Conservation (phyloP, 2,113 vertebrate genomes). For the Pyxicephalus adspersus region DNA sequence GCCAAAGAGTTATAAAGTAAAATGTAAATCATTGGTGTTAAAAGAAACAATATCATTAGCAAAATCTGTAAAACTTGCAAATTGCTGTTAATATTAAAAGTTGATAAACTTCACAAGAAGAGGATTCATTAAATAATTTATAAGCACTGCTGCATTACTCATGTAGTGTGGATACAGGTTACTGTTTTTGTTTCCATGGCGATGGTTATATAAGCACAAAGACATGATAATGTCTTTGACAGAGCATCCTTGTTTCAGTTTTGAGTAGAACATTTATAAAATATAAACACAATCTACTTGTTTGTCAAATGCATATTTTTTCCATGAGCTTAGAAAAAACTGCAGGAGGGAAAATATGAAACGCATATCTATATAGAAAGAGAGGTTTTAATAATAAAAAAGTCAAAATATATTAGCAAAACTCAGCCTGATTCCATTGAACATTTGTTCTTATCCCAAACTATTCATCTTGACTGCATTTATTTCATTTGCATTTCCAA, state of each 20-base stretch:
- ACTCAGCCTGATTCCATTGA: background rate
- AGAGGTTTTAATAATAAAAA: background rate
- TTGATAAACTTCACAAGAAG: slow-evolving; percentile 23
- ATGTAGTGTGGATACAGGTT: slow-evolving; percentile 49
- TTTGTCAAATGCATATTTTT: background rate
- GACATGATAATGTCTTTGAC: slow-evolving; percentile 27
- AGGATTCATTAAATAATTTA: slow-evolving; percentile 52
- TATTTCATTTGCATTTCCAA: background rate
- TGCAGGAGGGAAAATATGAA: background rate
- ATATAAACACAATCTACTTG: slow-evolving; percentile 13
- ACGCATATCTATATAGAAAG: background rate
- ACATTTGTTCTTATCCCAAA: background rate
- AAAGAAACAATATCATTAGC: background rate
- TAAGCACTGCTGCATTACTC: slow-evolving; percentile 42
- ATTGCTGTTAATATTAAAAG: slow-evolving; percentile 24
- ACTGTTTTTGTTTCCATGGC: slow-evolving; percentile 50
- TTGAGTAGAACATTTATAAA: slow-evolving; percentile 11
- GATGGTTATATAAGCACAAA: slow-evolving; percentile 52
- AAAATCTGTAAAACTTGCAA: slow-evolving; percentile 30
- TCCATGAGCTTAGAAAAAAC: background rate
- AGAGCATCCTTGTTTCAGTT: slow-evolving; percentile 38
- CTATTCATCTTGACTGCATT: background rate
- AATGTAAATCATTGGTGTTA: background rate
- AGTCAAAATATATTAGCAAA: background rate
- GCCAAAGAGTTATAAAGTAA: no score